Conservation (phyloP, 2,113 vertebrate species). For the Scartelaos histophorus region DNA sequence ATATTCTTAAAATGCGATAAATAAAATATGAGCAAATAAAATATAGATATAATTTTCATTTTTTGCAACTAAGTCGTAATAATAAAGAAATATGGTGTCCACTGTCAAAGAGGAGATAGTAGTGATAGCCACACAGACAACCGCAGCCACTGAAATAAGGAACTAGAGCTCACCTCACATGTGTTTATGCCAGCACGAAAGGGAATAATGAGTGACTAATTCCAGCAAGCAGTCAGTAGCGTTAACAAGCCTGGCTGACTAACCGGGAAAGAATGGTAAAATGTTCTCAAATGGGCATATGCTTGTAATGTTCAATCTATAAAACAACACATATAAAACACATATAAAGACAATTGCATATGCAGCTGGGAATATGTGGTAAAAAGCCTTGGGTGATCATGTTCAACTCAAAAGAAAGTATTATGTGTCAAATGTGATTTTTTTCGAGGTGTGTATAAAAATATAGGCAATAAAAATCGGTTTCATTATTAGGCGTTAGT, state of each 20-base stretch:
- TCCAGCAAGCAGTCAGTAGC: constrained; percentile 57
- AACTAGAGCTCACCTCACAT: constrained; percentile 46
- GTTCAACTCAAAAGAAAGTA: constrained; percentile 42
- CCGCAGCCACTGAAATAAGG: constrained; percentile 51
- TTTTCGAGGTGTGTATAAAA: constrained; percentile 60
- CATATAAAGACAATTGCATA: constrained; percentile 14
- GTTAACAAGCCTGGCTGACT: constrained; percentile 57
- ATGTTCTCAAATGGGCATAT: constrained; percentile 46
- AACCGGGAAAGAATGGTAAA: constrained; percentile 55
- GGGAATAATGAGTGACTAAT: constrained; percentile 70
- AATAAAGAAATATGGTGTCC: constrained; percentile 32
- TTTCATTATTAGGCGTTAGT: constrained; percentile 47
- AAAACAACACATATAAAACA: constrained; percentile 19
- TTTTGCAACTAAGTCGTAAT: constrained; percentile 33
- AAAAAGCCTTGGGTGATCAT: constrained; percentile 22
- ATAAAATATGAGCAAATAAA: constrained; percentile 8
- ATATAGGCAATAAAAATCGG: constrained; percentile 61
- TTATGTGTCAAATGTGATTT: constrained; percentile 48
- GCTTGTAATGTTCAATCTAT: constrained; percentile 32
- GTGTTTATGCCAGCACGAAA: constrained; percentile 54
- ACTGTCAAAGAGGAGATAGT: constrained; percentile 14
- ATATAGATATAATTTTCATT: not conserved
- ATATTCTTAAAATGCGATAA: not conserved
- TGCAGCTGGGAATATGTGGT: constrained; percentile 23
- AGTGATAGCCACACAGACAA: constrained; percentile 42